Evolutionary conservation across 2,113 vertebrate species (phyloP).

Genomic region (Girardinichthys multiradiatus): DNA sequence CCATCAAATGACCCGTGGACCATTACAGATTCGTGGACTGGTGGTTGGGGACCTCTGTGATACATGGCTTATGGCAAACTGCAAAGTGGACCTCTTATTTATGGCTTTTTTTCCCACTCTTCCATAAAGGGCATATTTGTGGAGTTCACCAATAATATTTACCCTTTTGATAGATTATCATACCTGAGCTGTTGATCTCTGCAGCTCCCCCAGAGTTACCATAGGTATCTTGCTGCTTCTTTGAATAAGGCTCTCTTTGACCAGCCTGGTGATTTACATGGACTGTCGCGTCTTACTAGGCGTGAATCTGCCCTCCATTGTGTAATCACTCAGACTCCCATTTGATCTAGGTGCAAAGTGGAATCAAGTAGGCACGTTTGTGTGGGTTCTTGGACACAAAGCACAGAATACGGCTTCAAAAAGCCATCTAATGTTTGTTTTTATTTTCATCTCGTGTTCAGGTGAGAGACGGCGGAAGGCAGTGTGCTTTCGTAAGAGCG

Average conservation of each 20-base stretch:
- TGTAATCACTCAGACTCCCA: neutral
- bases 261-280: no score
- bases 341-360: neutral
- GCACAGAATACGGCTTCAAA: slow-evolving; percentile 17
- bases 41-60: neutral
- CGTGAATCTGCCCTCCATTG: neutral
- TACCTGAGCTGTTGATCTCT: no score
- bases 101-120: neutral
- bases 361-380: neutral
- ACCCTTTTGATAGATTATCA: no score
- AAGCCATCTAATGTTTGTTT: slow-evolving; percentile 36
- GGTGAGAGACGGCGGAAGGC: slow-evolving; percentile 83
- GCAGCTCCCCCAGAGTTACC: no score
- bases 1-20: neutral
- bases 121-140: neutral
- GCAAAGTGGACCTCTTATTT: neutral
- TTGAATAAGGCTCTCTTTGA: no score
- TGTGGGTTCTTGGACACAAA: neutral
- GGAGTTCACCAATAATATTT: no score
- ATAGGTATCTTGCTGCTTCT: no score
- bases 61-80: neutral
- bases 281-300: neutral
- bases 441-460: slow-evolving; percentile 33
- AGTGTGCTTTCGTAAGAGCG: slow-evolving; percentile 87
- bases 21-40: neutral